Percentiles rank a stretch among this genome's conserved stretches.
Evolutionary conservation across 2,113 vertebrate species (phyloP).

Genomic region (Chaetorhynchus papuensis): DNA sequence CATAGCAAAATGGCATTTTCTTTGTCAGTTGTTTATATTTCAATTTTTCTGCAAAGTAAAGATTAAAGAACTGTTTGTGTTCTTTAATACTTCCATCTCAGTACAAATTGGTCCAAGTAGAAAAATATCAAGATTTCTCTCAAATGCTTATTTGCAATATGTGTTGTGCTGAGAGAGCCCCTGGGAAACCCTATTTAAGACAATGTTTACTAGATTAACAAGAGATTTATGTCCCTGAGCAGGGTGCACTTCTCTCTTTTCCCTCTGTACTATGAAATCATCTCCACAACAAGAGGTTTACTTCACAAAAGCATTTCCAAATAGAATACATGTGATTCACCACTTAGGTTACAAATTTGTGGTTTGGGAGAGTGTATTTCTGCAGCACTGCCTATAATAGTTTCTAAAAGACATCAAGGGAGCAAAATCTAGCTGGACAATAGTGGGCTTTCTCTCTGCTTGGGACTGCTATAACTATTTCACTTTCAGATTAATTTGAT

Average conservation of each 20-base stretch:
- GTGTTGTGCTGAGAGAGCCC: background rate
- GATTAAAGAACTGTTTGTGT: background rate
- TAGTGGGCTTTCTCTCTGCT: background rate
- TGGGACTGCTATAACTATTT: background rate
- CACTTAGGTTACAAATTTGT: background rate
- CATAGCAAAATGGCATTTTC: background rate
- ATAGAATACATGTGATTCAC: background rate
- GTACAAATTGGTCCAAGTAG: background rate
- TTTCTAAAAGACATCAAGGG: background rate
- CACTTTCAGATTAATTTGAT: background rate
- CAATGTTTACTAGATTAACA: background rate
- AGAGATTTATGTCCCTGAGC: background rate
- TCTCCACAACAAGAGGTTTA: background rate
- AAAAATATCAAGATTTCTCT: background rate
- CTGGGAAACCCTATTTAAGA: background rate
- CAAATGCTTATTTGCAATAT: background rate
- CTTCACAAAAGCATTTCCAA: background rate
- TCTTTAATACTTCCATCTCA: background rate
- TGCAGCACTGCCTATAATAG: background rate
- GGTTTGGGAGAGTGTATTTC: background rate
- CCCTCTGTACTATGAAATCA: background rate
- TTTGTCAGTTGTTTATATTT: background rate
- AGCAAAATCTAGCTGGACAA: background rate
- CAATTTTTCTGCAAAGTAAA: background rate
- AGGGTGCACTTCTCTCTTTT: background rate